Evolutionary conservation across 2,888 invertebrate genomes (phyloP).

Genomic region (Synanthedon formicaeformis): DNA sequence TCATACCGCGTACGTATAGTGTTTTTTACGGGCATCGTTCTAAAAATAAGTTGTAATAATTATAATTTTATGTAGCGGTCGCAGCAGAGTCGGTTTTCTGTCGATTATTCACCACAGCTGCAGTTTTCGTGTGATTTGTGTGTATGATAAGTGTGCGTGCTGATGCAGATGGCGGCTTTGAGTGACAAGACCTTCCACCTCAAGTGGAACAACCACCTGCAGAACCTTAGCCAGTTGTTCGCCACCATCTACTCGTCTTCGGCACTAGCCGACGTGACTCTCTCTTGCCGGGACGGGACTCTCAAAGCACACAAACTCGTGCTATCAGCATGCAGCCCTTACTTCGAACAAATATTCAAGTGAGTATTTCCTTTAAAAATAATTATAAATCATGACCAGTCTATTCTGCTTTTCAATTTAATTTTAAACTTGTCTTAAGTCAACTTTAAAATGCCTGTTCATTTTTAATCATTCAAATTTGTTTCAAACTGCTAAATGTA

Average conservation of each 20-base stretch:
- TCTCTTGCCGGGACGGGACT: constrained; percentile 79
- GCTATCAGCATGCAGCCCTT: constrained; percentile 80
- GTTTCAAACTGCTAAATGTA: constrained; percentile 40
- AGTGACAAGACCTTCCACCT: constrained; percentile 77
- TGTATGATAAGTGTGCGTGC: constrained; percentile 52
- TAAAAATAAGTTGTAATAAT: constrained; percentile 72
- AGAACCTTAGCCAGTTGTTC: constrained; percentile 77
- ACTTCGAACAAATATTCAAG: constrained; percentile 81
- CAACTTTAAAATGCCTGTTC: no score
- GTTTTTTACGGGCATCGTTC: constrained; percentile 72
- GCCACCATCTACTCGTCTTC: constrained; percentile 77
- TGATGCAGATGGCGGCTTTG: constrained; percentile 69
- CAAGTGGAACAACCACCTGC: constrained; percentile 80
- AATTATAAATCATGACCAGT: not conserved
- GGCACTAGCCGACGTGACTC: constrained; percentile 76
- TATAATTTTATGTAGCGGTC: constrained; percentile 72
- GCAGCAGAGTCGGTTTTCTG: constrained; percentile 63
- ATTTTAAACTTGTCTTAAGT: not conserved
- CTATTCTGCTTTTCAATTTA: not conserved
- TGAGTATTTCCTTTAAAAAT: constrained; percentile 19
- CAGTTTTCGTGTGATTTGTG: constrained; percentile 43
- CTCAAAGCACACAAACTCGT: constrained; percentile 79
- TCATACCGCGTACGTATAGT: constrained; percentile 71
- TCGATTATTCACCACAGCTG: constrained; percentile 48
- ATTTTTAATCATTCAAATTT: constrained; percentile 15